phyloP scores from a whole-genome alignment of 2,113 vertebrate species.

The Corynorhinus townsendii region DNA sequence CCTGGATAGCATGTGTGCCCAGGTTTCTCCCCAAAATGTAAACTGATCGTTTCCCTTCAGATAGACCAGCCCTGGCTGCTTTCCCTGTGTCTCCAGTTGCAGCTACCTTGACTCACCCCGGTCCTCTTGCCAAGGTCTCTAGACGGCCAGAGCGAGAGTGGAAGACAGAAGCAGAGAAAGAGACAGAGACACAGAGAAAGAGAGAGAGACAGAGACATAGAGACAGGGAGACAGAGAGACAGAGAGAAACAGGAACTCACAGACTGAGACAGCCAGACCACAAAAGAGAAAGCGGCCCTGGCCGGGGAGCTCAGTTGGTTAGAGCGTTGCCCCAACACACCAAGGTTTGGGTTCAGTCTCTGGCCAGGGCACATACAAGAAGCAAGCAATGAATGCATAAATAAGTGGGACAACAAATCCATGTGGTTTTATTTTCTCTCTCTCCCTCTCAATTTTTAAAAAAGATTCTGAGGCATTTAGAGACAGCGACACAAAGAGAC shows the following conservation, averaged over 20 bases:
- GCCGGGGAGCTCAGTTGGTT: not conserved
- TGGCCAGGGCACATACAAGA: not conserved
- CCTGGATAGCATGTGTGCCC: not conserved
- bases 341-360: not conserved
- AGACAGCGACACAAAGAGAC: not conserved
- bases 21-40: not conserved
- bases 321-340: not conserved
- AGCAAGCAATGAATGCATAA: not conserved
- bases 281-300: not conserved
- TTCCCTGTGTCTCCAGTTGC: not conserved
- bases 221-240: not conserved
- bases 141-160: not conserved
- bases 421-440: not conserved
- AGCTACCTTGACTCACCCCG: not conserved
- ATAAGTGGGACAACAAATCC: not conserved
- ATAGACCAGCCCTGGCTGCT: not conserved
- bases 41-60: not conserved
- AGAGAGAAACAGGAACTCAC: not conserved
- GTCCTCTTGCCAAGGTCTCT: not conserved
- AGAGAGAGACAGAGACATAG: not conserved
- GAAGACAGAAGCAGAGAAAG: not conserved
- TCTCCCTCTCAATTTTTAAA: not conserved
- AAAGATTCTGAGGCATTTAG: not conserved
- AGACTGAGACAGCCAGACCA: not conserved
- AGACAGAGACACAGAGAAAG: not conserved